These are phyloP conservation scores for Anniella stebbinsi DNA, from an alignment of 2,797 vertebrate genomes.

Conservation along the genomic window DNA sequence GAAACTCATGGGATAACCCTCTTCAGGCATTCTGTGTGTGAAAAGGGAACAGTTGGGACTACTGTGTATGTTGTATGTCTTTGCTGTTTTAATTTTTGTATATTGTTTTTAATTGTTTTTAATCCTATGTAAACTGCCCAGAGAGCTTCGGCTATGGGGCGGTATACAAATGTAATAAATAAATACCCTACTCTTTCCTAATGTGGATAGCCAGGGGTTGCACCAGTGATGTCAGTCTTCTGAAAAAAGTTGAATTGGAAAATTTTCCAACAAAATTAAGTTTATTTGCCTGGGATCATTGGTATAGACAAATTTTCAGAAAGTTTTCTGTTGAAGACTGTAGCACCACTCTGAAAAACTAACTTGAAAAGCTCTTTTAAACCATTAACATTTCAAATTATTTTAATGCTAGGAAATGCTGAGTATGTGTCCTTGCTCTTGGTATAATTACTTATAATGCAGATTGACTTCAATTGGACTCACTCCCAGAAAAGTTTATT, in stretches of 20 bases:
- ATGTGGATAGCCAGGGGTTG: no score
- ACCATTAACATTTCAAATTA: not conserved
- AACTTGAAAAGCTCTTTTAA: not conserved
- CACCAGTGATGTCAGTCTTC: no score
- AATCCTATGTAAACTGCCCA: no score
- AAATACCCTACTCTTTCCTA: not conserved
- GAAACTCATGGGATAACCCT: not conserved
- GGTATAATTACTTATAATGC: not conserved
- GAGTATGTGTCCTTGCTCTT: not conserved
- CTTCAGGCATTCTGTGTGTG: not conserved
- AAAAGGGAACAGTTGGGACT: no score
- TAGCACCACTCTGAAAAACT: not conserved
- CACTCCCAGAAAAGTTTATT: not conserved
- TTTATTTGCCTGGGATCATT: not conserved
- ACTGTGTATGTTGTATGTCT: not conserved
- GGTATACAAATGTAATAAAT: no score
- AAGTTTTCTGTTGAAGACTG: not conserved
- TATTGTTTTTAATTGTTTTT: no score
- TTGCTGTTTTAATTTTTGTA: no score
- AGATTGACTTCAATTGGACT: not conserved
- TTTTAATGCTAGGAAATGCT: not conserved
- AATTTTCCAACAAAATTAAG: no score
- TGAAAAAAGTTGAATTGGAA: no score
- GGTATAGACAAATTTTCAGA: not conserved
- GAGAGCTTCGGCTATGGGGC: no score